phyloP scores from a whole-genome alignment of 2,113 vertebrate species.

The Anas platyrhynchos region DNA sequence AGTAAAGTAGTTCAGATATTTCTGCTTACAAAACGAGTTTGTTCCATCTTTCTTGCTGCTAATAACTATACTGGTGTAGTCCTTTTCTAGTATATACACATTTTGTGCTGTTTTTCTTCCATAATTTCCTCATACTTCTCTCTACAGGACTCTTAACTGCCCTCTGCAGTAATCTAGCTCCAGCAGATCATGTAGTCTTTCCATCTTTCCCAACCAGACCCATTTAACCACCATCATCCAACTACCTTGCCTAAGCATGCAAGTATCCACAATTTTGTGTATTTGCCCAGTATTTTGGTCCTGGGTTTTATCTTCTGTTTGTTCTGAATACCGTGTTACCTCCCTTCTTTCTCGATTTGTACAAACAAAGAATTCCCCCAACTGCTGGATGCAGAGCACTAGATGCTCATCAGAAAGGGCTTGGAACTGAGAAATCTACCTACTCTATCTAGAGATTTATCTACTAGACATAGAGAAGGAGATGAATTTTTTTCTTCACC shows the following conservation, averaged over 20 bases:
- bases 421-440: neutral
- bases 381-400: neutral
- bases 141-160: neutral
- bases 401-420: neutral
- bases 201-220: neutral
- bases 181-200: neutral
- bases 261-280: neutral
- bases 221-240: neutral
- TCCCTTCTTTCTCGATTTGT: neutral
- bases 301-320: neutral
- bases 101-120: neutral
- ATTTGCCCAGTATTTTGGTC: neutral
- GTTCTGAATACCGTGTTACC: neutral
- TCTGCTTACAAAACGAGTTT: neutral
- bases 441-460: no score
- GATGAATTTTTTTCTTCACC: conserved; percentile 21
- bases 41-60: neutral
- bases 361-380: neutral
- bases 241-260: neutral
- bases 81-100: neutral
- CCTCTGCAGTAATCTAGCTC: neutral
- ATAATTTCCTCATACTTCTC: neutral
- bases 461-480: neutral
- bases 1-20: neutral
- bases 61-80: neutral